Evolutionary conservation across 2,888 invertebrate genomes (phyloP), one percentile per base, ranked within the genome.

Genomic region (Andrena flavipes): DNA sequence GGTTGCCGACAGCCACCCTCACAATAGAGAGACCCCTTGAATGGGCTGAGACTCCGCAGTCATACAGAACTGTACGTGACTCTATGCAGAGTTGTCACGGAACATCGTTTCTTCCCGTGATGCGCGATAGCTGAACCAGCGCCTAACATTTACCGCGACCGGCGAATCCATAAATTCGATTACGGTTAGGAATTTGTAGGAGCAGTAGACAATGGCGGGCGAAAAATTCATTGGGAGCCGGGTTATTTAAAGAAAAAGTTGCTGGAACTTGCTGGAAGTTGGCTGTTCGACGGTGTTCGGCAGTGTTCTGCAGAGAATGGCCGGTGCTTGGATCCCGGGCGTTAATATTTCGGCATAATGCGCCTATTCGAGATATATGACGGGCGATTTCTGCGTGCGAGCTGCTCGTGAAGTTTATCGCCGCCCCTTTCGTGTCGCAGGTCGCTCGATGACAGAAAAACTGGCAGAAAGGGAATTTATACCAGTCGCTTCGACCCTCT

Each of bases 361-460:
- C 77, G 83, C 63, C 83, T 49, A 76, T 82, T 71, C 59, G 69
- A 70, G 80, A 84, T 87, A 79, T 83, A 85, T 76, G 81, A 88
- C 79, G 67, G 79, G 74, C 76, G 87, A 84, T 83, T 79, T 70
- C 84, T 82, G 89, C 80, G 82, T 76, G 78, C 77, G 76, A 80
- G 54, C 84, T 87, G 92, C 85, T 88, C 81, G 87, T 89, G 91
- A 92, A 91, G 91, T 92, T 92, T 92, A 93, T 93, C 92, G 90
- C 93, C 93, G 93, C 93, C 93, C 91, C 89, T 93, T 92, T 88
- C 92, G 88, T 91, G 92, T 93, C 89, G 88, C 88, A 89, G 86
- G 90, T 90, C 90, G 85, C 87, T 83, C 88, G 89, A 89, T 87
- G 89, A 85, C 88, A 88, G 90, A 90, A 90, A 92, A 92, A 90